Base-by-base conservation (phyloP, 2,797 vertebrate genomes). In the Sorex maritimensis region DNA sequence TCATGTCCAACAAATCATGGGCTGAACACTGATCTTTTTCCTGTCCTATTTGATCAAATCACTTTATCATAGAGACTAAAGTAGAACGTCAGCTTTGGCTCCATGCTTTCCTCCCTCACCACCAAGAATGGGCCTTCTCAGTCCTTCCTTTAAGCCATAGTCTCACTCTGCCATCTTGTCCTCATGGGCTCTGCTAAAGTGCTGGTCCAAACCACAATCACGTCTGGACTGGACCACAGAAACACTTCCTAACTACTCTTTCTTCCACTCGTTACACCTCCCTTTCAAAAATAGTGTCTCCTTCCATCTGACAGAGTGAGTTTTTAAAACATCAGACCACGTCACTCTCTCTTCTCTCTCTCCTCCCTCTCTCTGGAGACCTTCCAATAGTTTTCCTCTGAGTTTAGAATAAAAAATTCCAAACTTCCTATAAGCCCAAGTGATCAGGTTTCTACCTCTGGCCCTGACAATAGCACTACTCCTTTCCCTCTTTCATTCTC, bases 81-180 rank as follows among this genome's bases (percentile, higher is more conserved):
- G 13, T n/a, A 38, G 28, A 38, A 79, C 49, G 2, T 0, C 41
- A 9, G 24, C 3, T 19, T 30, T 58, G 11, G 21, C 9, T 61
- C 1, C 11, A 1, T 8, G 0, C 5, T 77, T 21, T 4, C 9
- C 5, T 11, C 30, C 14, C n/a, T 2, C 1, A 65, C 1, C 7
- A 8, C 30, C 3, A 5, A 17, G 21, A 6, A 23, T 11, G 6
- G 14, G 14, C 5, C 8, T 2, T 30, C 38, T 9, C 74, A 46
- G 23, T 28, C 10, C 6, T 3, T 44, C 52, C 11, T 78, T 46
- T 3, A 68, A 65, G 26, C 2, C 13, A 2, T 5, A n/a, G 15
- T 38, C 12, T 26, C 14, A 24, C 14, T 34, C 2, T 4, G 3
- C 1, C 24, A 44, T 28, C 10, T 55, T 26, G 0, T 49, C 67